Evolutionary conservation across 2,113 vertebrate species (phyloP).

Genomic region (Mohoua ochrocephala): DNA sequence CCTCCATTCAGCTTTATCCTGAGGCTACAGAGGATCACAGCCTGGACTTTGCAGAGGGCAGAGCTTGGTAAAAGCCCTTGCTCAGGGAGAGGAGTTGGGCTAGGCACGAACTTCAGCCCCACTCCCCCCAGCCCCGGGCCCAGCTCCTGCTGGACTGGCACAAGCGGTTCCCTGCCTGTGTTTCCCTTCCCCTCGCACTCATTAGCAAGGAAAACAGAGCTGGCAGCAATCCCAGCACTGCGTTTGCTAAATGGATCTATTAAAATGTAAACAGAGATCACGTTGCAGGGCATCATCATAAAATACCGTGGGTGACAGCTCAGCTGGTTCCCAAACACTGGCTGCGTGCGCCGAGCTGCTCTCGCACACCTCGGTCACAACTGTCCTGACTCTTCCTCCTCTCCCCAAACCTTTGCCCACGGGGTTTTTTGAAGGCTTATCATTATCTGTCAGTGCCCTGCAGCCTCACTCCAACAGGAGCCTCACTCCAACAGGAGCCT

Average conservation of each 20-base stretch:
- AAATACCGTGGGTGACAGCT: not conserved
- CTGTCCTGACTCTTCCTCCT: not conserved
- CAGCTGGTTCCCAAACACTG: not conserved
- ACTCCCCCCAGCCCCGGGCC: rapidly evolving
- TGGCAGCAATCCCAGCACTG: not conserved
- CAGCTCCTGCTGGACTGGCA: not conserved
- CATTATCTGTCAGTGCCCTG: not conserved
- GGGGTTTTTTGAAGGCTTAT: not conserved
- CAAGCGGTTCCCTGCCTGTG: not conserved
- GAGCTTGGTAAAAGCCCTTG: not conserved
- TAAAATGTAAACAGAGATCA: conserved; percentile 18
- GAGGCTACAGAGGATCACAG: not conserved
- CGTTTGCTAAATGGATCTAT: not conserved
- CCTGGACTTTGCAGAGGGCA: not conserved
- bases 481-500: not conserved
- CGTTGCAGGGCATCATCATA: not conserved
- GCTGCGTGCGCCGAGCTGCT: not conserved
- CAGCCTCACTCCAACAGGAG: not conserved
- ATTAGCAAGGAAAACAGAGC: not conserved
- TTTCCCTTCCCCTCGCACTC: not conserved
- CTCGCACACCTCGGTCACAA: not conserved
- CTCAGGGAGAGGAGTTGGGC: not conserved
- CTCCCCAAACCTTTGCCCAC: not conserved
- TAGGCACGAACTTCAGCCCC: not conserved
- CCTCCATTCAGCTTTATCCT: not conserved